Base-by-base conservation (phyloP, 2,888 invertebrate species). In the Tipula lateralis region DNA sequence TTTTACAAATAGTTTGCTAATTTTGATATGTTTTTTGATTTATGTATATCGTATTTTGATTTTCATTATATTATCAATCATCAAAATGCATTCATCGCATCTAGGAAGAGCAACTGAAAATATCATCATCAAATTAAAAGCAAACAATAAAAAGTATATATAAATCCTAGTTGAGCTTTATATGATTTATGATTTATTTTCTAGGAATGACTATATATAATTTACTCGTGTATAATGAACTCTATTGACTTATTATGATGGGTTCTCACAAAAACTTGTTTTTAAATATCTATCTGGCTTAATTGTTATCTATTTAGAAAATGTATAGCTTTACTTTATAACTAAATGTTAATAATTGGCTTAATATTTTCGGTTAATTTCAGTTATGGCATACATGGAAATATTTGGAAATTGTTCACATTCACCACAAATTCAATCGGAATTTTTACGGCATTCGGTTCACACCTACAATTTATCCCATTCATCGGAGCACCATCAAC, bases 311-410 rank as follows among this genome's bases (percentile, higher is more conserved):
- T 66, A 66, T 7, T 66, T 66, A 66, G 66, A 66, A 24, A n/a
- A 66, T 24, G 66, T 66, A 3, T 66, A 66, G 24, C 9, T 9
- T 24, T n/a, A n/a, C 9, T 24, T 44, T 19, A 66, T 66, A 4
- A 7, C 24, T 29, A n/a, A 39, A 29, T 36, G 9, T 16, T 66
- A 66, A 66, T 24, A 66, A 66, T 24, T 1, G 1, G 2, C 6
- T 50, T 66, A 24, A 66, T 66, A 24, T 84, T 34, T 84, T 86
- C 84, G 86, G 66, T 85, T 85, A 82, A 86, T 91, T 92, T 87
- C 92, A 96, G 97, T 97, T 88, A 96, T 97, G 95, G 97, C 96
- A 86, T 98, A 97, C 90, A 97, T 98, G 97, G 97, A 97, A 91
- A 96, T 97, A 94, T 96, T 96, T 88, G 96, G 96, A 29, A 95